These are phyloP conservation scores for Syrrhaptes paradoxus DNA, from an alignment of 2,113 vertebrate species.

Conservation along the genomic window DNA sequence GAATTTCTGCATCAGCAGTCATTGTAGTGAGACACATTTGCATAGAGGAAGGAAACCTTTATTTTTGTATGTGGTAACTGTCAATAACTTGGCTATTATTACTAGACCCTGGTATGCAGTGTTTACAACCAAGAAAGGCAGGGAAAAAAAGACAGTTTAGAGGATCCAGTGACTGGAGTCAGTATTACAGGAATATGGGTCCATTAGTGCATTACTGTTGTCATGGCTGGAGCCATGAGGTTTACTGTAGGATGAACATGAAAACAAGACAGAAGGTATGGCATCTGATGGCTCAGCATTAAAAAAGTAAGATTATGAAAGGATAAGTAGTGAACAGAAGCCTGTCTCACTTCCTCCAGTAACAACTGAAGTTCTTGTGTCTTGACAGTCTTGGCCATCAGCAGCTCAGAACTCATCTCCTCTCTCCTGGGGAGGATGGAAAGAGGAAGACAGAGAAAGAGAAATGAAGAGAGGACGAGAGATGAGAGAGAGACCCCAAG, in stretches of 20 bases:
- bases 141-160: background rate
- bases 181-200: background rate
- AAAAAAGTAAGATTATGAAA: background rate
- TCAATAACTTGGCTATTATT: constrained; percentile 1
- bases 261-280: background rate
- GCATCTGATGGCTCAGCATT: background rate
- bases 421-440: background rate
- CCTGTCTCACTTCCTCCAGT: background rate
- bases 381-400: background rate
- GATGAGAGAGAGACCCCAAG: background rate
- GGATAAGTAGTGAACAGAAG: background rate
- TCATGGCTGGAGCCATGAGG: fast-evolving
- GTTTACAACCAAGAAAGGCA: background rate
- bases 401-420: background rate
- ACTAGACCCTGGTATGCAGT: background rate
- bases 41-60: constrained; percentile 29
- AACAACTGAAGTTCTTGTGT: background rate
- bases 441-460: background rate
- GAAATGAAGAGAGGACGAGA: background rate
- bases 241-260: background rate
- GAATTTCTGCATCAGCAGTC: constrained; percentile 35
- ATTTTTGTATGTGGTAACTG: background rate
- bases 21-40: background rate
- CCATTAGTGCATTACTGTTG: background rate
- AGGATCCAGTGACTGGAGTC: background rate